Percentiles rank a stretch among this genome's conserved stretches.
These are phyloP conservation scores for Coptodon bakossiorum DNA, from an alignment of 2,113 vertebrate species.

Conservation along the genomic window DNA sequence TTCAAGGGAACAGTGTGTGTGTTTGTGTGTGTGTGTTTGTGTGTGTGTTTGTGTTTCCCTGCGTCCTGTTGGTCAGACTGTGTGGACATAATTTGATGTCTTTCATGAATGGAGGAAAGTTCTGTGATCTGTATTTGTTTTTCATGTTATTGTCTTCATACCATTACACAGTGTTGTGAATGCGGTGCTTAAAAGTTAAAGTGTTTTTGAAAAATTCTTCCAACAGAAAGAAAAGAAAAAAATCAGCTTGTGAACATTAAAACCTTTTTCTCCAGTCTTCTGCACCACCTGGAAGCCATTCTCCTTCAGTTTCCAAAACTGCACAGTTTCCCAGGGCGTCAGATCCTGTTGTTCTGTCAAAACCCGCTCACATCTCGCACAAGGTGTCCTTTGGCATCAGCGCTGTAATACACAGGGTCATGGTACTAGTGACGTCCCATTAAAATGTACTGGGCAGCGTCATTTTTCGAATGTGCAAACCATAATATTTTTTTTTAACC, in stretches of 20 bases:
- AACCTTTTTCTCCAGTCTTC: background rate
- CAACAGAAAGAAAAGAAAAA: background rate
- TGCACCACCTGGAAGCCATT: background rate
- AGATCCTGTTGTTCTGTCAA: background rate
- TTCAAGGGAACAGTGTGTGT: background rate
- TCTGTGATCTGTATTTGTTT: background rate
- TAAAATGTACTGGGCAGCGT: background rate
- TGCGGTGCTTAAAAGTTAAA: background rate
- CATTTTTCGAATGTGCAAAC: background rate
- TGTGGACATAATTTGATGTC: background rate
- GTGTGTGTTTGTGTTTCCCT: background rate
- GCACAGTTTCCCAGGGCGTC: background rate
- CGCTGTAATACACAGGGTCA: background rate
- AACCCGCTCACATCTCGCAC: background rate
- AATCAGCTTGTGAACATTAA: background rate
- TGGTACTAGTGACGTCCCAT: background rate
- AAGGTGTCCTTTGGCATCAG: background rate
- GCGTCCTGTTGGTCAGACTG: background rate
- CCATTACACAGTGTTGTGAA: background rate
- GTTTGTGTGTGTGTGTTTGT: background rate
- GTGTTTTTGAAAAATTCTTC: background rate
- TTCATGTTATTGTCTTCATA: background rate
- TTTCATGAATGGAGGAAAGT: constrained; percentile 1
- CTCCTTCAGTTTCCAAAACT: background rate
- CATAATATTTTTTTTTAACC: background rate